Evolutionary conservation across 2,888 invertebrate species (phyloP).

Genomic region (Polyploca ridens): DNA sequence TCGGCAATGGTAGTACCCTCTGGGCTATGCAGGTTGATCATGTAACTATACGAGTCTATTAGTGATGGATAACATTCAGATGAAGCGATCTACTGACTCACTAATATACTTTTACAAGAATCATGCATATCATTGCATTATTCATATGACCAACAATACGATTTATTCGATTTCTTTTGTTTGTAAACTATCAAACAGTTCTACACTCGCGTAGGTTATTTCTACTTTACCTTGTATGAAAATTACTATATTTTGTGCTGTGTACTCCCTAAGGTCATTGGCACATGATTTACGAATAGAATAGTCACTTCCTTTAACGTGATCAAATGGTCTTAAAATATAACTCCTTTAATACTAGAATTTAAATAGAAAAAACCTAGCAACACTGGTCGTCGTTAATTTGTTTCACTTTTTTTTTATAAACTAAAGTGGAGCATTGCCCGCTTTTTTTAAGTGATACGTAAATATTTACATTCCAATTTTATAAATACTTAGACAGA

Average conservation of each 20-base stretch:
- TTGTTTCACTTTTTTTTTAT: slow-evolving; percentile 2
- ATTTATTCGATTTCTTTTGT: slow-evolving; percentile 4
- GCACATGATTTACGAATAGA: slow-evolving; percentile 41
- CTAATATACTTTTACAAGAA: slow-evolving; percentile 8
- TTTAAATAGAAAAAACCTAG: slow-evolving; percentile 31
- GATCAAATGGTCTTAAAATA: slow-evolving; percentile 24
- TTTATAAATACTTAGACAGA: not conserved
- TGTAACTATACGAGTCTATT: not conserved
- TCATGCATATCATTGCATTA: slow-evolving; percentile 6
- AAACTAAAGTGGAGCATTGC: not conserved
- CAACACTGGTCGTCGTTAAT: slow-evolving; percentile 1
- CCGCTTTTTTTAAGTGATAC: slow-evolving; percentile 5
- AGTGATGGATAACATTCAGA: not conserved
- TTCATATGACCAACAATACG: slow-evolving; percentile 1
- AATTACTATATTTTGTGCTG: slow-evolving; percentile 13
- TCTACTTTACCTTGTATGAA: not conserved
- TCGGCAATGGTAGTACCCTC: not conserved
- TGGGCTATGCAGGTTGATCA: not conserved
- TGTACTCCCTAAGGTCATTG: slow-evolving; percentile 46
- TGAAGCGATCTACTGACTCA: slow-evolving; percentile 3
- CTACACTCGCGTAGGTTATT: not conserved
- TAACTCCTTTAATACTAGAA: slow-evolving; percentile 8
- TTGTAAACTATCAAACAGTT: not conserved
- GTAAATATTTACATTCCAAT: slow-evolving; percentile 1
- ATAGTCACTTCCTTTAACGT: slow-evolving; percentile 37